Conservation (phyloP, 2,888 invertebrate species). For the Trachelus iudaicus region DNA sequence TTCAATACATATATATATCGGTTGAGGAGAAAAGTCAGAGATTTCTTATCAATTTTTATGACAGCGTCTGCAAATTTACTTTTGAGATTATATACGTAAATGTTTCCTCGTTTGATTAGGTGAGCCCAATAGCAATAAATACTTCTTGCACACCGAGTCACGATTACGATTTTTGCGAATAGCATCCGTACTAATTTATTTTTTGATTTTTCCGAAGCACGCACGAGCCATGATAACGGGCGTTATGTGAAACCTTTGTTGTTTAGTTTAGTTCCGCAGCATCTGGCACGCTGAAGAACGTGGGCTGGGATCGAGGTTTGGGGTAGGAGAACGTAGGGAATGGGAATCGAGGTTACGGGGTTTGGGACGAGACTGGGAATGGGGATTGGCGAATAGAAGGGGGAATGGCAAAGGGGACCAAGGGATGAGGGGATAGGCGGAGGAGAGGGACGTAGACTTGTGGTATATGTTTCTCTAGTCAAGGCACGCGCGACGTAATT, state of each 20-base stretch:
- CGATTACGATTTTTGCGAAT: neutral
- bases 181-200: neutral
- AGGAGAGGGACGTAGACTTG: slow-evolving; percentile 32
- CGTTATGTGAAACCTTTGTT: slow-evolving; percentile 26
- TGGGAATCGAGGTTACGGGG: slow-evolving; percentile 6
- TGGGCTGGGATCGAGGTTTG: slow-evolving; percentile 18
- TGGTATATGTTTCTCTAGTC: slow-evolving; percentile 59
- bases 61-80: neutral
- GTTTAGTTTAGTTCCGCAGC: slow-evolving; percentile 45
- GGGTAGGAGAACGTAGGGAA: slow-evolving; percentile 10
- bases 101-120: neutral
- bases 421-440: slow-evolving; percentile 17
- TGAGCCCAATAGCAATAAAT: neutral
- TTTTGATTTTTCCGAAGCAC: neutral
- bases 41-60: no score
- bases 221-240: neutral
- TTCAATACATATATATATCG: neutral
- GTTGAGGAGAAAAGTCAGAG: neutral
- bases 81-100: neutral
- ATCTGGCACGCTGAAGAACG: slow-evolving; percentile 48
- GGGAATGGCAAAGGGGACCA: slow-evolving; percentile 5
- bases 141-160: neutral
- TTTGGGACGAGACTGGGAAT: neutral
- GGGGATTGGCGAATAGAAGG: slow-evolving; percentile 2
- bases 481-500: slow-evolving; percentile 64